phyloP scores from a whole-genome alignment of 2,113 vertebrate genomes.

The Balaeniceps rex region DNA sequence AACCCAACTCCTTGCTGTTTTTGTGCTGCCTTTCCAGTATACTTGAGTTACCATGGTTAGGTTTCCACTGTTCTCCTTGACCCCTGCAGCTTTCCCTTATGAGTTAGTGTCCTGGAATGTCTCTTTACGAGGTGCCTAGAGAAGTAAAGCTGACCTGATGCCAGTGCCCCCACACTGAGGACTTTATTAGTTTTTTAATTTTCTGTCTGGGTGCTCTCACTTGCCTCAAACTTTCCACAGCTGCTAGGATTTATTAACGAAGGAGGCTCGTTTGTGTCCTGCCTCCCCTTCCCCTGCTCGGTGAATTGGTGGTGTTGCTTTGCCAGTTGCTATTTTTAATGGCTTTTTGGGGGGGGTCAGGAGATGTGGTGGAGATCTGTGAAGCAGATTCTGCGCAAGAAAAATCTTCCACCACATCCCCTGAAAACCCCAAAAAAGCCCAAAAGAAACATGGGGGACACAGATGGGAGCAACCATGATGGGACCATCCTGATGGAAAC shows the following conservation, averaged over 20 bases:
- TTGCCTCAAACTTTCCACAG: slow-evolving; percentile 81
- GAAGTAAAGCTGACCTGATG: slow-evolving; percentile 76
- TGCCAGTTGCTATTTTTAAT: neutral
- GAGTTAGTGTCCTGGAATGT: slow-evolving; percentile 81
- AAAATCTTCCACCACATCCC: neutral
- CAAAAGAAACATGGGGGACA: neutral
- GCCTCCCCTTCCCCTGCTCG: neutral
- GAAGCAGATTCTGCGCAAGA: neutral
- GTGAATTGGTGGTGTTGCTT: neutral
- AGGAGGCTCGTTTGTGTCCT: slow-evolving; percentile 35
- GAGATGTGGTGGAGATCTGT: neutral
- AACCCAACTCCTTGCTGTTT: neutral
- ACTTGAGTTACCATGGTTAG: slow-evolving; percentile 70
- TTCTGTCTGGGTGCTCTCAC: slow-evolving; percentile 80
- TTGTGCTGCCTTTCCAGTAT: slow-evolving; percentile 27
- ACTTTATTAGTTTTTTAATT: slow-evolving; percentile 84
- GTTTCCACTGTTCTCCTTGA: slow-evolving; percentile 64
- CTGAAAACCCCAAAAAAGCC: neutral
- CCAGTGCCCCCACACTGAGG: slow-evolving; percentile 80
- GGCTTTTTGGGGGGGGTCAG: neutral
- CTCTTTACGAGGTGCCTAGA: slow-evolving; percentile 81
- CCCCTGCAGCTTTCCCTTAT: slow-evolving; percentile 78
- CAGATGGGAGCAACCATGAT: neutral
- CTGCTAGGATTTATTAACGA: slow-evolving; percentile 69
- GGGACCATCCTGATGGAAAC: neutral